Evolutionary conservation across 2,797 vertebrate species (phyloP), one percentile per base, ranked within the genome.

Genomic region (Ambastaia sidthimunki): DNA sequence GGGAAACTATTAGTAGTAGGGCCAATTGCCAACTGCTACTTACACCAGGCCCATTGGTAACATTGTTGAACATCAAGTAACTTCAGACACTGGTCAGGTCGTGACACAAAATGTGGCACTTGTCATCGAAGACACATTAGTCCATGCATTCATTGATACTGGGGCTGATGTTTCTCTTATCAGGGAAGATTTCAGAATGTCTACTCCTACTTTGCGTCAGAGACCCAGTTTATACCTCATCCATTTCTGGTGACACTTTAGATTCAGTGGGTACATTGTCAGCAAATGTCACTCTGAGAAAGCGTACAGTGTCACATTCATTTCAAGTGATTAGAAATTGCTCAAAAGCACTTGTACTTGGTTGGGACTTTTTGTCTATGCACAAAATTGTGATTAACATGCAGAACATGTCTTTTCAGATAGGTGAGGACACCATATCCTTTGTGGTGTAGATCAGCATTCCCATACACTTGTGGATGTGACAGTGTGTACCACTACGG

Each of bases 321-420:
- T 68, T 68, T 48, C 66, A 67, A 67, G 65, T 47, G 37, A 23
- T 67, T 37, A 67, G 65, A 67, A 47, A 67, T 16, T 23, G 13
- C 12, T 67, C 41, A 67, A 23, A 67, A 47, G 11, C 37, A 23
- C 2, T 47, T 67, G 19, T 67, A 47, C 19, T 23, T 6, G 10
- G 62, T 65, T 41, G 63, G 34, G 37, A 67, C 65, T 67, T 67
- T 44, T 67, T 67, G 41, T 67, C 41, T 47, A 47, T 23, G 37
- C 12, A 67, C 41, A 67, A 67, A 47, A 16, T 67, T 67, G 19
- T 67, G 37, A 15, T 67, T 21, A 23, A 67, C 19, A 47, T 12
- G 4, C 4, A 44, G n/a, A 19, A 66, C 18, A 66, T 41, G 62
- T 37, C 9, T 65, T 34, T 63, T 63, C 15, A 63, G 1, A 13